Percentiles rank a stretch among this genome's conserved stretches.
Evolutionary conservation across 2,113 vertebrate species (phyloP).

Genomic region (Echinops telfairi): DNA sequence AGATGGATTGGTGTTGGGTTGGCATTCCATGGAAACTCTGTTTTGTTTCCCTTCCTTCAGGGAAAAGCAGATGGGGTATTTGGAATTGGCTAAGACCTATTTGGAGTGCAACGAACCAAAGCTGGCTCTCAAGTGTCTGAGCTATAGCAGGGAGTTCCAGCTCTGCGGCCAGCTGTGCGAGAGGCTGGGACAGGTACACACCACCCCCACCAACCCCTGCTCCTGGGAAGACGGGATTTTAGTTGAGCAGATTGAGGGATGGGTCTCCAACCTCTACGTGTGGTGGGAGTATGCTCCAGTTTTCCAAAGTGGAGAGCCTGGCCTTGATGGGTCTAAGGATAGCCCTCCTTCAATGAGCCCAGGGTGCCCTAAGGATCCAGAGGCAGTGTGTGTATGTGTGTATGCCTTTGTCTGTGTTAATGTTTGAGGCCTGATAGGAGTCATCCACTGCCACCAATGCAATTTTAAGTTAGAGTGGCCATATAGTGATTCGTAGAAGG

Average conservation of each 20-base stretch:
- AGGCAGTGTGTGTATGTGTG: not conserved
- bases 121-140: conserved; percentile 89
- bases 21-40: not conserved
- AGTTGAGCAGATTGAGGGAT: not conserved
- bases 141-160: conserved; percentile 87
- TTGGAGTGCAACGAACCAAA: conserved; percentile 89
- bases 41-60: conserved; percentile 77
- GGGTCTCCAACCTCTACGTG: not conserved
- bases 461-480: not conserved
- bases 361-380: not conserved
- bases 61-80: conserved; percentile 89
- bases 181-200: conserved; percentile 89
- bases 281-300: not conserved
- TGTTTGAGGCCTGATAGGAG: not conserved
- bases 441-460: not conserved
- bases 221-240: not conserved
- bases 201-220: not conserved
- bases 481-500: not conserved
- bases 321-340: not conserved
- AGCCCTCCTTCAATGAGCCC: not conserved
- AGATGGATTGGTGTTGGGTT: not conserved
- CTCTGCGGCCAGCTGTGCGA: conserved; percentile 89
- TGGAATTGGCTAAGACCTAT: conserved; percentile 89
- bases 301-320: not conserved
- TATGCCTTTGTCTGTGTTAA: not conserved